These are phyloP conservation scores for Corythoichthys intestinalis DNA, from an alignment of 2,113 vertebrate genomes.

Conservation along the genomic window DNA sequence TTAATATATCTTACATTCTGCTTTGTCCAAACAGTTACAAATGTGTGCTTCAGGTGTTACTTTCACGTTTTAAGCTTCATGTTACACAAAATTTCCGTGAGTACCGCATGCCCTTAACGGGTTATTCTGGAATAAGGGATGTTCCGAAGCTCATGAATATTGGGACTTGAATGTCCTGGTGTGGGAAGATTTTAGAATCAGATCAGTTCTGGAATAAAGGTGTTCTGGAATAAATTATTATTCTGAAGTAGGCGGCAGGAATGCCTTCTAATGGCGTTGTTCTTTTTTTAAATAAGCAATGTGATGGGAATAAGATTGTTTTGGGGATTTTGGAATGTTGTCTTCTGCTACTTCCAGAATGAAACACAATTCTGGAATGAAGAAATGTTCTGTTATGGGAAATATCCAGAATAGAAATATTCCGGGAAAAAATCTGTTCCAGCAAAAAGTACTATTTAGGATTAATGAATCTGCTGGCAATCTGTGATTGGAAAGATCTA, in stretches of 20 bases:
- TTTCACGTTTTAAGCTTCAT: constrained; percentile 45
- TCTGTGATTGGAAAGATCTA: background rate
- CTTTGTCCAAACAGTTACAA: constrained; percentile 67
- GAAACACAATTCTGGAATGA: background rate
- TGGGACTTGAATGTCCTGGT: background rate
- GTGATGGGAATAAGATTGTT: background rate
- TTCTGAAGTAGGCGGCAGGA: background rate
- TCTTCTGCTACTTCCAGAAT: background rate
- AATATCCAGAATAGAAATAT: background rate
- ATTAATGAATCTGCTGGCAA: too few relatives aligned
- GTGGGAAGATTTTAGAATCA: background rate
- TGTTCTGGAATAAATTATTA: background rate
- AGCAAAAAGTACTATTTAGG: too few relatives aligned
- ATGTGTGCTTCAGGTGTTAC: constrained; percentile 39
- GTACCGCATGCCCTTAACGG: background rate
- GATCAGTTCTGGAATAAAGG: background rate
- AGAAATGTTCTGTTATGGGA: background rate
- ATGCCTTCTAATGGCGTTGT: too few relatives aligned
- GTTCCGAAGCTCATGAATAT: background rate
- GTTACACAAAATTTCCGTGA: constrained; percentile 57
- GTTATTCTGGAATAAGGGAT: background rate
- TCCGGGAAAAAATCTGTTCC: too few relatives aligned
- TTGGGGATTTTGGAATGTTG: background rate
- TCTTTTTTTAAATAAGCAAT: too few relatives aligned
- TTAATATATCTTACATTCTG: constrained; percentile 78